phyloP scores from a whole-genome alignment of 2,113 vertebrate genomes.

The Macrotus californicus region DNA sequence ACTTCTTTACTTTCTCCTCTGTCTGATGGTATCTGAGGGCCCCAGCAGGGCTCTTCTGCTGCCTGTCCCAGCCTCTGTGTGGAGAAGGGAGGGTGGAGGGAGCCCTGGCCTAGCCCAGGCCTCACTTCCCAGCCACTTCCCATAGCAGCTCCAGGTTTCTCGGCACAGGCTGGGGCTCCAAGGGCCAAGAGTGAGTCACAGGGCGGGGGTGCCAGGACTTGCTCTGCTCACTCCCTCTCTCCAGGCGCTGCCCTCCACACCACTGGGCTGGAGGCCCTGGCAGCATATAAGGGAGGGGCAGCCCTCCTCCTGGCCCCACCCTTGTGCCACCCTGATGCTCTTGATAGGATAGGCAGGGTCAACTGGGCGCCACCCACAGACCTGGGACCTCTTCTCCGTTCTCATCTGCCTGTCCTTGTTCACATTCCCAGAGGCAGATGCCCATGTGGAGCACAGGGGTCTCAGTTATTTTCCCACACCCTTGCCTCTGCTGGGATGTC shows the following conservation, averaged over 20 bases:
- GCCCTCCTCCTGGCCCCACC: neutral
- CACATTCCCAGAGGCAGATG: neutral
- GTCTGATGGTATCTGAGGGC: neutral
- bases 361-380: neutral
- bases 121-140: neutral
- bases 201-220: neutral
- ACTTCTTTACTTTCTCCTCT: neutral
- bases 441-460: accelerated
- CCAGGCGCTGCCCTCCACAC: neutral
- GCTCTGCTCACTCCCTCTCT: neutral
- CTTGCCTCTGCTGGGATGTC: neutral
- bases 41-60: neutral
- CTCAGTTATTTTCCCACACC: neutral
- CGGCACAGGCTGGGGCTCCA: neutral
- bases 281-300: neutral
- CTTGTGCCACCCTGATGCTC: neutral
- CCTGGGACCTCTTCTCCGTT: neutral
- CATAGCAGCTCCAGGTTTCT: neutral
- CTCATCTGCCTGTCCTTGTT: neutral
- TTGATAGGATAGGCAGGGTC: neutral
- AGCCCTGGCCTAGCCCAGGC: neutral
- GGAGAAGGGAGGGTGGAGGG: neutral
- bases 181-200: constrained; percentile 44
- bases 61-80: neutral
- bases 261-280: neutral